Evolutionary conservation across 1,140 invertebrate genomes (phyloP).

Genomic region (Capitella teleta): DNA sequence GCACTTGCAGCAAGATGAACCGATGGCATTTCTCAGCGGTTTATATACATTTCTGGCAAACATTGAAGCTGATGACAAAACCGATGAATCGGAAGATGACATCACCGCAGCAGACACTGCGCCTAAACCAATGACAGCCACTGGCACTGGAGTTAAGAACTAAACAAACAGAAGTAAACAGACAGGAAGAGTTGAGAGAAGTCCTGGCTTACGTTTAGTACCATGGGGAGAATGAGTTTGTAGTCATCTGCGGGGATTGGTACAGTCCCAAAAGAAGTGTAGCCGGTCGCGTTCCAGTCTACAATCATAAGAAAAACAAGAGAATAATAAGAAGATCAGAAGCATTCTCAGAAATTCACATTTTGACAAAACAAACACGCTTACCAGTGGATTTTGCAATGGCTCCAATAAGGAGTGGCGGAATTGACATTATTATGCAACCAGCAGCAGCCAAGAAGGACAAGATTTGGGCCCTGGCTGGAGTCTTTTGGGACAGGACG

Average conservation of each 20-base stretch:
- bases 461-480: conserved; percentile 77
- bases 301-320: conserved; percentile 10
- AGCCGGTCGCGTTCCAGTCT: conserved; percentile 85
- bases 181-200: no score
- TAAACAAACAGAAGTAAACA: no score
- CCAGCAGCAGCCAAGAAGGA: conserved; percentile 93
- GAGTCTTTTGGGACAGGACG: conserved; percentile 88
- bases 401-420: conserved; percentile 88
- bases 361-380: background rate
- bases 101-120: conserved; percentile 10
- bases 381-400: conserved; percentile 88
- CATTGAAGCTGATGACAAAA: conserved; percentile 1
- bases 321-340: no score
- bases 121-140: conserved; percentile 13
- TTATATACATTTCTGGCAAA: conserved; percentile 6
- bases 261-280: background rate
- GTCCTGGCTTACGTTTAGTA: no score
- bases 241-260: conserved; percentile 36
- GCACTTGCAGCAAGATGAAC: no score
- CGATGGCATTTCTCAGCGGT: background rate
- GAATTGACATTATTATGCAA: conserved; percentile 91
- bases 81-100: conserved; percentile 6
- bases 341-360: background rate
- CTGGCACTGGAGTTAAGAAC: conserved; percentile 12
- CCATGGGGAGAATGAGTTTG: conserved; percentile 90